Percentiles rank a stretch among this genome's conserved stretches.
These are phyloP conservation scores for Oscheius sp. DNA, from an alignment of 2,888 invertebrate species.

Conservation along the genomic window DNA sequence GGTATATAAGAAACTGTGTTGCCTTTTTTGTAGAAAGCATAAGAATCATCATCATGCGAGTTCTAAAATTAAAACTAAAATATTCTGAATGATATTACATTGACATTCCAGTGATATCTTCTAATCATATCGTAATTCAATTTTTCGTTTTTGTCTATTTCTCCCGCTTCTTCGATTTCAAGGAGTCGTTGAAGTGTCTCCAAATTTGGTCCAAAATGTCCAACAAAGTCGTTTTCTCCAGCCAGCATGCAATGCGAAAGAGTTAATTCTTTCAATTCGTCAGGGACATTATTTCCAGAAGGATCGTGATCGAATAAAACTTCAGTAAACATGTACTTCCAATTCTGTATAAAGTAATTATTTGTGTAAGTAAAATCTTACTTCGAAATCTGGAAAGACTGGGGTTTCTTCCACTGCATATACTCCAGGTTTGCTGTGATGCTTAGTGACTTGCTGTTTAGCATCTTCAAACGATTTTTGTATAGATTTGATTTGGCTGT, in stretches of 20 bases:
- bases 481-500: constrained; percentile 95
- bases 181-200: constrained; percentile 89
- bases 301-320: constrained; percentile 99
- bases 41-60: constrained; percentile 15
- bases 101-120: constrained; percentile 99
- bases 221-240: constrained; percentile 88
- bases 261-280: constrained; percentile 40
- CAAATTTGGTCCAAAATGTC: constrained; percentile 94
- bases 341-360: constrained; percentile 76
- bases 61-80: background rate
- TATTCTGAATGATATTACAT: constrained; percentile 78
- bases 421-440: constrained; percentile 95
- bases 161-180: constrained; percentile 80
- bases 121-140: constrained; percentile 89
- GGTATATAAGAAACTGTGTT: constrained; percentile 72
- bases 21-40: constrained; percentile 5
- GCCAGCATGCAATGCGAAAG: constrained; percentile 40
- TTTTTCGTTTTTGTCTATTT: constrained; percentile 76
- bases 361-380: constrained; percentile 52
- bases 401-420: constrained; percentile 86
- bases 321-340: constrained; percentile 95
- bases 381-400: constrained; percentile 91
- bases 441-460: constrained; percentile 78
- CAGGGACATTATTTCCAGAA: constrained; percentile 80
- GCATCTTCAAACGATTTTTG: constrained; percentile 93